A percentile compares a stretch with the other conserved stretches of the same genome.
Evolutionary conservation across 2,113 vertebrate genomes (phyloP).

Genomic region (Halichoerus grypus): DNA sequence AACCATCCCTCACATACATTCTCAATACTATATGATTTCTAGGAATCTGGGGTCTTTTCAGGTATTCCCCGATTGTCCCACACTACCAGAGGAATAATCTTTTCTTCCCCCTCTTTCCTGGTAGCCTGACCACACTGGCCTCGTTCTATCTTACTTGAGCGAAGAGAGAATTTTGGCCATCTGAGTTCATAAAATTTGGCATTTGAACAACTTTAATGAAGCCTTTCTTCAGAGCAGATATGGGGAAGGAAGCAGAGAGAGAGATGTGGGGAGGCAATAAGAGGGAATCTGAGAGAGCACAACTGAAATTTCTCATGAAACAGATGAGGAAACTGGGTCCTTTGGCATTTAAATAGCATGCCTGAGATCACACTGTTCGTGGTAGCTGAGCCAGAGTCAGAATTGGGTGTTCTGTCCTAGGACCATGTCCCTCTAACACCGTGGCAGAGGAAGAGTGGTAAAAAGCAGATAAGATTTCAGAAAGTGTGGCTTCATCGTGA

Average conservation of each 20-base stretch:
- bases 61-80: not conserved
- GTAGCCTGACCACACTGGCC: not conserved
- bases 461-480: not conserved
- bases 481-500: not conserved
- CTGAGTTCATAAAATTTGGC: not conserved
- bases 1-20: not conserved
- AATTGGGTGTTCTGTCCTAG: not conserved
- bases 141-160: conserved; percentile 1
- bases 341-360: not conserved
- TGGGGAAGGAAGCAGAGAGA: not conserved
- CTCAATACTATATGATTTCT: not conserved
- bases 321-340: not conserved
- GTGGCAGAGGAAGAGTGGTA: not conserved
- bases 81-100: not conserved
- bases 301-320: not conserved
- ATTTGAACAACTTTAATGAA: not conserved
- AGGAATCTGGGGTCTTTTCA: not conserved
- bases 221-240: not conserved
- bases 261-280: not conserved
- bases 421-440: not conserved
- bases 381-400: not conserved
- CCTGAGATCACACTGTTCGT: not conserved
- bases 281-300: not conserved
- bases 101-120: not conserved
- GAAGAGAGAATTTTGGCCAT: not conserved